Evolutionary conservation across 1,140 invertebrate genomes (phyloP).

Genomic region (Holcopasites calliopsidis): DNA sequence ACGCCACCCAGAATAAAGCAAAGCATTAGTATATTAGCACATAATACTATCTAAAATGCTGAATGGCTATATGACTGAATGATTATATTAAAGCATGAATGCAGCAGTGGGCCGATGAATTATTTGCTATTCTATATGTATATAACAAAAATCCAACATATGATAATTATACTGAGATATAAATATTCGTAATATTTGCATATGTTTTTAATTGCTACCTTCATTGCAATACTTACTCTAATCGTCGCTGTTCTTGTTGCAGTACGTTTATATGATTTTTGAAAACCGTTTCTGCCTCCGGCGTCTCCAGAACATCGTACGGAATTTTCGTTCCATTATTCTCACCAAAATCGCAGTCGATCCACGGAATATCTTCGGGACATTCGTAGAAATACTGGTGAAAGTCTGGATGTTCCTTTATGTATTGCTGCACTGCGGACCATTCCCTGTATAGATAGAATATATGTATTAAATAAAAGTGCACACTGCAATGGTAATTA

Average conservation of each 20-base stretch:
- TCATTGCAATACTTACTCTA: conserved; percentile 88
- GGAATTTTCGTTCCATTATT: conserved; percentile 89
- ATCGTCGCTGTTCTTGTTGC: conserved; percentile 93
- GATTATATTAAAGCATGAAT: conserved; percentile 18
- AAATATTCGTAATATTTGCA: background rate
- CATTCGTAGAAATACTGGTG: conserved; percentile 94
- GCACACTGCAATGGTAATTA: background rate
- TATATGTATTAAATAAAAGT: conserved; percentile 3
- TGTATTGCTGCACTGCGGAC: conserved; percentile 89
- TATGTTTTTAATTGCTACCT: background rate
- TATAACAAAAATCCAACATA: background rate
- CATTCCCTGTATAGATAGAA: conserved; percentile 86
- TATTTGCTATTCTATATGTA: conserved; percentile 11
- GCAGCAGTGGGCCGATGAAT: conserved; percentile 13
- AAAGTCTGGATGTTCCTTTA: conserved; percentile 93
- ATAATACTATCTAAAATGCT: conserved; percentile 48
- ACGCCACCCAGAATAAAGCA: conserved; percentile 79
- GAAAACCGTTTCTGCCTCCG: conserved; percentile 94
- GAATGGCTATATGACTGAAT: conserved; percentile 21
- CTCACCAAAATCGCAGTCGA: conserved; percentile 86
- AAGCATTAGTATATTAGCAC: conserved; percentile 72
- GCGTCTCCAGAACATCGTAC: conserved; percentile 93
- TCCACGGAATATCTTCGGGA: conserved; percentile 89
- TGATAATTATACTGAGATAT: background rate
- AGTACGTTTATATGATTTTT: conserved; percentile 94